These are phyloP conservation scores for Syrmaticus mikado DNA, from an alignment of 2,113 vertebrate genomes.

Conservation along the genomic window DNA sequence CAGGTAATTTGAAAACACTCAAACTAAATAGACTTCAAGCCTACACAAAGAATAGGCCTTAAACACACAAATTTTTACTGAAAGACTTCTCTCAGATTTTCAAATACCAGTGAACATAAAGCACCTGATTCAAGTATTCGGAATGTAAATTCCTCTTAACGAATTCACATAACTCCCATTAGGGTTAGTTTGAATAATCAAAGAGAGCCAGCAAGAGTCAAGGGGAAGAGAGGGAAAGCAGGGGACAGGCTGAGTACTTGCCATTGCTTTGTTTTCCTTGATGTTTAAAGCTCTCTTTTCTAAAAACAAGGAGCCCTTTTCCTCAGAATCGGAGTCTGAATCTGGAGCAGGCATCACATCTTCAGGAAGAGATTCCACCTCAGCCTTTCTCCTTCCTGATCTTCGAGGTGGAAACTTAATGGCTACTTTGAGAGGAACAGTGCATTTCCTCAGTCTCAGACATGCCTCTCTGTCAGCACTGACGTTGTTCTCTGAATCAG, in stretches of 20 bases:
- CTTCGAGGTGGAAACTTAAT: slow-evolving; percentile 85
- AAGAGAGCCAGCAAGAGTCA: neutral
- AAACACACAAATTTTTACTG: neutral
- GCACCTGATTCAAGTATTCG: neutral
- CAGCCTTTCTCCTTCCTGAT: slow-evolving; percentile 62
- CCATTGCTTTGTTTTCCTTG: slow-evolving; percentile 99
- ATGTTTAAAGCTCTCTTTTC: slow-evolving; percentile 95
- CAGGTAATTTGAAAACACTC: slow-evolving; percentile 6
- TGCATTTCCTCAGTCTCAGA: slow-evolving; percentile 47
- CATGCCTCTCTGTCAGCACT: slow-evolving; percentile 44
- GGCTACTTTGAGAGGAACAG: slow-evolving; percentile 83
- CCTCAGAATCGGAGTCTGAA: slow-evolving; percentile 74
- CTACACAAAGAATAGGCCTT: neutral
- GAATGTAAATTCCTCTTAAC: neutral
- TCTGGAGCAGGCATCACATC: slow-evolving; percentile 37
- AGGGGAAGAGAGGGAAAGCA: neutral
- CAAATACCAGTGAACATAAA: neutral
- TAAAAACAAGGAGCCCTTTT: slow-evolving; percentile 85
- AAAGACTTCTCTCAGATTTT: neutral
- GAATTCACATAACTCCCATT: neutral
- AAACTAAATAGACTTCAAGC: neutral
- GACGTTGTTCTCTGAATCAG: neutral
- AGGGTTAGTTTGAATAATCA: neutral
- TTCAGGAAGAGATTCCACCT: slow-evolving; percentile 53
- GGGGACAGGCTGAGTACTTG: slow-evolving; percentile 37